Base-by-base conservation (phyloP, 2,113 vertebrate genomes). In the Scartelaos histophorus region DNA sequence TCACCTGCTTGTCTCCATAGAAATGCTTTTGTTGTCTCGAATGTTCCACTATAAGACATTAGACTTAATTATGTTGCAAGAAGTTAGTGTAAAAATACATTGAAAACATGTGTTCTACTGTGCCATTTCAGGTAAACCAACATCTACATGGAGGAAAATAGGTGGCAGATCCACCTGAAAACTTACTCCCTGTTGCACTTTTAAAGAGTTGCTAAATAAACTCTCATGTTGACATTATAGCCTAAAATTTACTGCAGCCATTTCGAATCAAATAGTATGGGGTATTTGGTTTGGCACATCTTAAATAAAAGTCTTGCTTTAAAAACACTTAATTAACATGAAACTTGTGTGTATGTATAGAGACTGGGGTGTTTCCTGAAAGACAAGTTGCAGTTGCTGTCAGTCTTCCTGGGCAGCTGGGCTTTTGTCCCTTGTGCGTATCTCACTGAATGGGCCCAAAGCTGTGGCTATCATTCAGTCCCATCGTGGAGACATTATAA, bases 401-500 rank as follows among this genome's bases (percentile, higher is more conserved):
- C 83, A 85, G 81, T 71, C 82, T 79, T 71, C 78, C 67, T 65
- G 77, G 82, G 81, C 90, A 92, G 87, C 87, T 91, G 89, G 81
- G 76, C 67, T 73, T 88, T 88, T 90, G 87, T 87, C 68, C 81
- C 82, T 82, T 82, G 76, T 82, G 87, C 75, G 85, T 84, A 73
- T 87, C 86, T 83, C 73, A 83, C 70, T 83, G 85, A 88, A 87
- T 83, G 81, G 86, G 78, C 78, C 77, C 70, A 24, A 60, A 69
- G 89, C 79, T 80, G 77, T 73, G 51, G 51, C 60, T 71, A 22
- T 84, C 75, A 82, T 43, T 78, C 60, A 13, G 78, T 78, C 79
- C 75, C 76, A 79, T 86, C 85, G 90, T 74, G 81, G 83, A 79
- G 87, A 82, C 87, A 77, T 88, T 88, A 84, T 88, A 71, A 86